A percentile compares a stretch with the other conserved stretches of the same genome.
phyloP scores from a whole-genome alignment of 1,140 invertebrate species.

The Lineus longissimus region DNA sequence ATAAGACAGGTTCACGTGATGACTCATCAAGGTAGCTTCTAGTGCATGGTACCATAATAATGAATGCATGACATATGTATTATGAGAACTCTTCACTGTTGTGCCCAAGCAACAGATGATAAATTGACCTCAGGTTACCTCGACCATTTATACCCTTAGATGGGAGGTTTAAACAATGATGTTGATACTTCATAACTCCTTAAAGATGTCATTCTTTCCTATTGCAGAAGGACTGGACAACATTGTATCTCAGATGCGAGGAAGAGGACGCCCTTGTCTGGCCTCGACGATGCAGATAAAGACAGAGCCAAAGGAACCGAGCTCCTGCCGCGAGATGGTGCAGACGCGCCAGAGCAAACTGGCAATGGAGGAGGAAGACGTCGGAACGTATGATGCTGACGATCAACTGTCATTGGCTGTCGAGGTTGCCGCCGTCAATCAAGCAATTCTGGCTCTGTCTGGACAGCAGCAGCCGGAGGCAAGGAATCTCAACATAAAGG shows the following conservation, averaged over 20 bases:
- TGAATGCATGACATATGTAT: too few relatives aligned
- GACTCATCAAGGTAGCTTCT: too few relatives aligned
- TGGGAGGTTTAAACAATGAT: too few relatives aligned
- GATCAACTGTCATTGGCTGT: slow-evolving; percentile 6
- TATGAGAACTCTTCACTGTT: too few relatives aligned
- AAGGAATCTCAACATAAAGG: too few relatives aligned
- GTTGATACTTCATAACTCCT: neutral
- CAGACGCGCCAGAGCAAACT: neutral
- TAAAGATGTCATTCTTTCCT: neutral
- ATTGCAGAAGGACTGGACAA: slow-evolving; percentile 14
- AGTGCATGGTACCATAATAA: too few relatives aligned
- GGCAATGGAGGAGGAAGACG: too few relatives aligned
- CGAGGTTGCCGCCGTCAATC: slow-evolving; percentile 10
- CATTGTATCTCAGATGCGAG: slow-evolving; percentile 15
- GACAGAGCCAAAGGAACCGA: neutral
- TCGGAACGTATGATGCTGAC: neutral
- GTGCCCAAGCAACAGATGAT: too few relatives aligned
- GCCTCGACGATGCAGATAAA: too few relatives aligned
- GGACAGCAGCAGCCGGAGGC: neutral
- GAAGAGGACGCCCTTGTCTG: neutral
- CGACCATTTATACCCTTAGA: too few relatives aligned
- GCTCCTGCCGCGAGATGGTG: neutral
- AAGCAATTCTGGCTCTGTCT: slow-evolving; percentile 8
- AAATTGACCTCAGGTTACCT: too few relatives aligned
- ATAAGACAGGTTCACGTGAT: too few relatives aligned